Evolutionary conservation across 2,797 vertebrate genomes (phyloP).

Genomic region (Pipistrellus nathusii): DNA sequence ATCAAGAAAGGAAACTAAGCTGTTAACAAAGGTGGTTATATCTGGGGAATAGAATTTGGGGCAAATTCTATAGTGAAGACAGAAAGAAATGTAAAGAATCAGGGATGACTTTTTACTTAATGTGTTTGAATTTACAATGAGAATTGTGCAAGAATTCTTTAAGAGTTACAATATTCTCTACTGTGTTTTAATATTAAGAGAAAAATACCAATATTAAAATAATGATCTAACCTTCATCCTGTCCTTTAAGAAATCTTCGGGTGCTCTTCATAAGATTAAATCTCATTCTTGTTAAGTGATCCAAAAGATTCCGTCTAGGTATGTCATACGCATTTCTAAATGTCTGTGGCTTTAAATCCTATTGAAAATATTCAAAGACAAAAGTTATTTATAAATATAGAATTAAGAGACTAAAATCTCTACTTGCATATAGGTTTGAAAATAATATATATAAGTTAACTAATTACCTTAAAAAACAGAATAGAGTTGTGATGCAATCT

Average conservation of each 20-base stretch:
- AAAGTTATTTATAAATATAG: conserved; percentile 69
- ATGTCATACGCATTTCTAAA: conserved; percentile 92
- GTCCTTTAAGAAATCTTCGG: conserved; percentile 88
- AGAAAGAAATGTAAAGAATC: background rate
- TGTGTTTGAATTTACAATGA: conserved; percentile 46
- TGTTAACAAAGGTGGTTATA: background rate
- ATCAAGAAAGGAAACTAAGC: conserved; percentile 29
- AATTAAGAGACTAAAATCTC: conserved; percentile 51
- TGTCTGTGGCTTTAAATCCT: conserved; percentile 91
- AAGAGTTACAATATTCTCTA: background rate
- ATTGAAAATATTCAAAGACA: conserved; percentile 73
- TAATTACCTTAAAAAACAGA: conserved; percentile 8
- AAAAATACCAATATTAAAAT: conserved; percentile 58
- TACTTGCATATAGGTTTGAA: background rate
- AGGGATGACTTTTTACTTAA: conserved; percentile 34
- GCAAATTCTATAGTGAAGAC: background rate
- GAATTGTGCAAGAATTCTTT: background rate
- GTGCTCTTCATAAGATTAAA: conserved; percentile 90
- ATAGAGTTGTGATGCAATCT: background rate
- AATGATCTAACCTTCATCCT: conserved; percentile 89
- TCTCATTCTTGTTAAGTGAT: conserved; percentile 92
- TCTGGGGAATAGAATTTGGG: background rate
- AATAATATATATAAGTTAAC: conserved; percentile 39
- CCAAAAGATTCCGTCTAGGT: conserved; percentile 91
- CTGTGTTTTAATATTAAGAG: conserved; percentile 24